phyloP scores from a whole-genome alignment of 2,113 vertebrate species.

The Pantherophis guttatus region DNA sequence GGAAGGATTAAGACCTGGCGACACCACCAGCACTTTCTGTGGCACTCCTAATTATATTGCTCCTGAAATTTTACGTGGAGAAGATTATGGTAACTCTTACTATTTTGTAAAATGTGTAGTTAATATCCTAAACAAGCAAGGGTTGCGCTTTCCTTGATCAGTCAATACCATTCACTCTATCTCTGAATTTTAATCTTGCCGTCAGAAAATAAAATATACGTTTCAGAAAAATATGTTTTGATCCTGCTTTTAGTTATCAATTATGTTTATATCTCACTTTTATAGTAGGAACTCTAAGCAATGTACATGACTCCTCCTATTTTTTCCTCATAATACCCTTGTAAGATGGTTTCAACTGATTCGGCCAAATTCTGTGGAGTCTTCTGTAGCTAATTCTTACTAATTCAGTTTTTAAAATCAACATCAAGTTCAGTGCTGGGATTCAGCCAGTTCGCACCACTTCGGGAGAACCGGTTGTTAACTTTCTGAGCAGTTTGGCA shows the following conservation, averaged over 20 bases:
- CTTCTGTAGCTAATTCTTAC: not conserved
- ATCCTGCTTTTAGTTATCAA: not conserved
- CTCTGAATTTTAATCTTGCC: not conserved
- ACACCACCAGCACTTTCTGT: conserved; percentile 98
- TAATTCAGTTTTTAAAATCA: not conserved
- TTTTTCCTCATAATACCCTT: not conserved
- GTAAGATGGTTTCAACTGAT: not conserved
- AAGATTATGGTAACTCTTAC: conserved; percentile 89
- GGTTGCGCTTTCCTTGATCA: not conserved
- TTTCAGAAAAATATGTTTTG: not conserved
- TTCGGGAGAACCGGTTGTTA: too few species aligned
- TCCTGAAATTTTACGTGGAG: conserved; percentile 95
- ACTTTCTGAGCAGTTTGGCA: too few species aligned
- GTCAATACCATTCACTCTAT: not conserved
- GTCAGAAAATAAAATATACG: not conserved
- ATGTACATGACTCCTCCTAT: not conserved
- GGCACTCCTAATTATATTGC: conserved; percentile 99
- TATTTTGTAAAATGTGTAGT: not conserved
- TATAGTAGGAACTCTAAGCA: not conserved
- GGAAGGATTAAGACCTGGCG: conserved; percentile 96
- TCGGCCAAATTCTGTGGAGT: not conserved
- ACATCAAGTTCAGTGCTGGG: not conserved
- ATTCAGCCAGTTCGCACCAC: too few species aligned
- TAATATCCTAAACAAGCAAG: not conserved
- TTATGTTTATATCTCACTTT: not conserved